phyloP scores from a whole-genome alignment of 35 echinoderm and acorn worm genomes.

The Hemicentrotus pulcherrimus region DNA sequence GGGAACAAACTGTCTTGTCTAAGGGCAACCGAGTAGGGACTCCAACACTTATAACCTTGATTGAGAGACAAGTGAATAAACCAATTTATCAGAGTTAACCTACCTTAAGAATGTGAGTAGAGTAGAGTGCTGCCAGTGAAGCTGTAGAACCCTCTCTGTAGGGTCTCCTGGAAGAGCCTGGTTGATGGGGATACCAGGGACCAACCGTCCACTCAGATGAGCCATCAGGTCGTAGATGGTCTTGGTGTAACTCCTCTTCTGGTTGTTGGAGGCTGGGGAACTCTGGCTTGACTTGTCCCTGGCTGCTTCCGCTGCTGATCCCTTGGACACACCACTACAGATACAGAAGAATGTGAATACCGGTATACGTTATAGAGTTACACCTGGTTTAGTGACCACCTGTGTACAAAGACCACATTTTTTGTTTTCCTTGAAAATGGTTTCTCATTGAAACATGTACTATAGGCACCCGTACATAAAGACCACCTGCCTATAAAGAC shows the following conservation, averaged over 20 bases:
- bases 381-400: too few relatives aligned
- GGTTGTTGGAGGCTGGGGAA: constrained; percentile 82
- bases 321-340: constrained; percentile 81
- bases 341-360: too few relatives aligned
- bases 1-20: too few relatives aligned
- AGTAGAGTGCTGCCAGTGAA: constrained; percentile 96
- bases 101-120: constrained; percentile 92
- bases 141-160: constrained; percentile 87
- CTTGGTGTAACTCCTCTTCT: constrained; percentile 82
- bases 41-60: too few relatives aligned
- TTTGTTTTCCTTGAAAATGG: too few relatives aligned
- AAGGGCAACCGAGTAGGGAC: neutral
- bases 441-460: too few relatives aligned
- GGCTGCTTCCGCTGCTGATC: constrained; percentile 73
- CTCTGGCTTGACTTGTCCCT: constrained; percentile 73
- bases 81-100: neutral
- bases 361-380: too few relatives aligned
- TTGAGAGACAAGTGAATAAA: neutral
- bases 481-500: too few relatives aligned
- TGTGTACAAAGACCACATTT: too few relatives aligned
- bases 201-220: constrained; percentile 84
- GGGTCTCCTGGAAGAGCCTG: constrained; percentile 88
- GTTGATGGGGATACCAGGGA: constrained; percentile 96
- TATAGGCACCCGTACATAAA: too few relatives aligned
- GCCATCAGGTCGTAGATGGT: constrained; percentile 98